phyloP scores from a whole-genome alignment of 53 echinoderm and acorn worm genomes.

The Holothuria leucospilota region DNA sequence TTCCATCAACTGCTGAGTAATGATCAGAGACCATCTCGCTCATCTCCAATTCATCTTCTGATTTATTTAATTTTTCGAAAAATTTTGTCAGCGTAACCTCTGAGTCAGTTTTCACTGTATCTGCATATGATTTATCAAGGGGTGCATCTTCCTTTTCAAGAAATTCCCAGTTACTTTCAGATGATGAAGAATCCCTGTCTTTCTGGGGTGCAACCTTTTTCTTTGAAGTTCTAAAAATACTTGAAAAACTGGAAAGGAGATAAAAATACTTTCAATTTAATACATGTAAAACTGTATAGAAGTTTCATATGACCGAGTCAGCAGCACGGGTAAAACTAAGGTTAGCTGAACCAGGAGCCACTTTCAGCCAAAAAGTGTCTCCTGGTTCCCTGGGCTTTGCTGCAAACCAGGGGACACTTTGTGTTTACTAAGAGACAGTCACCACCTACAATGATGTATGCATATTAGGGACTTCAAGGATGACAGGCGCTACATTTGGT shows the following conservation, averaged over 20 bases:
- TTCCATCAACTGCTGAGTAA: neutral
- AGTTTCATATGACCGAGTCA: no score
- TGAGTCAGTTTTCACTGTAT: neutral
- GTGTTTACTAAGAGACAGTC: no score
- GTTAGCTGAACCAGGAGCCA: no score
- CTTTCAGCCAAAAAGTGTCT: no score
- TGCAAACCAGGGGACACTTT: no score
- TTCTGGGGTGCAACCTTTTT: constrained; percentile 42
- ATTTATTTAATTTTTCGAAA: constrained; percentile 6
- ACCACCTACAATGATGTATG: no score
- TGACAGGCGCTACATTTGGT: no score
- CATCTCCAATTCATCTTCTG: constrained; percentile 8
- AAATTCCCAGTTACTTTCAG: constrained; percentile 61
- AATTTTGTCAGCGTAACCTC: neutral
- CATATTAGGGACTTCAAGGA: no score
- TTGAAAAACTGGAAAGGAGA: constrained; percentile 64
- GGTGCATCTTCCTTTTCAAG: constrained; percentile 33
- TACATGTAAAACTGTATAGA: no score
- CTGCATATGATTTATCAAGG: neutral
- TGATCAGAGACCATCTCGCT: constrained; percentile 8
- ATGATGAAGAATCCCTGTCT: neutral
- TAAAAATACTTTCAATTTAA: neutral
- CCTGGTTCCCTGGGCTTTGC: no score
- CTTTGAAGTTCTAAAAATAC: constrained; percentile 62
- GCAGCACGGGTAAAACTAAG: no score